Evolutionary conservation across 2,113 vertebrate species (phyloP).

Genomic region (Electrona antarctica): DNA sequence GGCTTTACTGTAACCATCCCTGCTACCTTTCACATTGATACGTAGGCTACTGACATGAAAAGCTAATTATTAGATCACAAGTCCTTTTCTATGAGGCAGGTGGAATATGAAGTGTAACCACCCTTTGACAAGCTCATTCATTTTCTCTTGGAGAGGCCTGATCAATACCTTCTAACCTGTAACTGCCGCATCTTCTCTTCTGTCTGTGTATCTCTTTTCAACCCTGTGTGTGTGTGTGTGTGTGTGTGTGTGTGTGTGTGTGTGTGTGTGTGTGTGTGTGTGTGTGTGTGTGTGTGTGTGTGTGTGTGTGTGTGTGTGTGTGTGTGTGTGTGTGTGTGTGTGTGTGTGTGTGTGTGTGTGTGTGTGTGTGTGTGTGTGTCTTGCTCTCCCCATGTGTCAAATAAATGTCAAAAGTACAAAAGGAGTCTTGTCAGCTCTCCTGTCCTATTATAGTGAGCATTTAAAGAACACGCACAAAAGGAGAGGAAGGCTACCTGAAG

Average conservation of each 20-base stretch:
- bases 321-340: conserved; percentile 2
- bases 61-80: neutral
- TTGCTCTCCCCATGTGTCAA: conserved; percentile 23
- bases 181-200: too few species aligned
- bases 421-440: neutral
- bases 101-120: neutral
- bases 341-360: too few species aligned
- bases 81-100: neutral
- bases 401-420: conserved; percentile 61
- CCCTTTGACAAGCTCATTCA: neutral
- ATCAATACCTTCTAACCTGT: conserved; percentile 20
- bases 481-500: neutral
- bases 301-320: neutral
- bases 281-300: too few species aligned
- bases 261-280: conserved; percentile 22
- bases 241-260: too few species aligned
- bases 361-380: conserved; percentile 22
- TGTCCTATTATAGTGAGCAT: neutral
- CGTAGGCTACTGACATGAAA: neutral
- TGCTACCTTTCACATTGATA: neutral
- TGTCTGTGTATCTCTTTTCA: too few species aligned
- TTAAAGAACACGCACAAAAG: neutral
- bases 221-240: too few species aligned
- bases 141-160: neutral
- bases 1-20: neutral